These are phyloP conservation scores for Blastobasis adustella DNA, from an alignment of 2,888 invertebrate genomes.

Conservation along the genomic window DNA sequence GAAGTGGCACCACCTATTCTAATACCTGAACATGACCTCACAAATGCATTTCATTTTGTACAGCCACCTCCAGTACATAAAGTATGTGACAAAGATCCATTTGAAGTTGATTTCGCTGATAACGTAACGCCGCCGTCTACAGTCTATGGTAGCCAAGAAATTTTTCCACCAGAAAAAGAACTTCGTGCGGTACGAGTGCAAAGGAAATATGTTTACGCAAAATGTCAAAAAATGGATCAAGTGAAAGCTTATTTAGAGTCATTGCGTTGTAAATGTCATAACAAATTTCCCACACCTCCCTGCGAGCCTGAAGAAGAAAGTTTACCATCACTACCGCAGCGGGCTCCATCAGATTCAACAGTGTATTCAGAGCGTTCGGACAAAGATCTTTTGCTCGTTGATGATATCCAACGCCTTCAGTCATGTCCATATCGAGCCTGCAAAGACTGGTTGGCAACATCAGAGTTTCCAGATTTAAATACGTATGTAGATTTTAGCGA, in stretches of 20 bases:
- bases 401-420: conserved; percentile 33
- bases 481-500: conserved; percentile 52
- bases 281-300: conserved; percentile 9
- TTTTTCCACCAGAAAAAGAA: conserved; percentile 45
- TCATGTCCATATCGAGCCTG: conserved; percentile 40
- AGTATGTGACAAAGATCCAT: conserved; percentile 43
- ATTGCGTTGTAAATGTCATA: conserved; percentile 44
- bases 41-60: conserved; percentile 41
- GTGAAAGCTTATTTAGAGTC: conserved; percentile 44
- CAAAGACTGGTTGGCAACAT: conserved; percentile 27
- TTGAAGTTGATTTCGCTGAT: conserved; percentile 43
- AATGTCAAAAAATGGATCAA: conserved; percentile 52
- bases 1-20: conserved; percentile 31
- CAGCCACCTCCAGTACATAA: conserved; percentile 14
- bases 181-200: conserved; percentile 44
- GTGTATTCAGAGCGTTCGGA: no score
- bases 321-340: not conserved
- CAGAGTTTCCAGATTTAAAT: conserved; percentile 37
- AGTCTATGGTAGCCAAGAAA: conserved; percentile 50
- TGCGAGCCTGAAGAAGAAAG: not conserved
- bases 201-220: conserved; percentile 54
- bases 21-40: conserved; percentile 28
- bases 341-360: not conserved
- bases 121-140: conserved; percentile 33
- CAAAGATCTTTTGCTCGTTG: conserved; percentile 23